Conservation (phyloP, 2,888 invertebrate species). For the Candidula unifasciata region DNA sequence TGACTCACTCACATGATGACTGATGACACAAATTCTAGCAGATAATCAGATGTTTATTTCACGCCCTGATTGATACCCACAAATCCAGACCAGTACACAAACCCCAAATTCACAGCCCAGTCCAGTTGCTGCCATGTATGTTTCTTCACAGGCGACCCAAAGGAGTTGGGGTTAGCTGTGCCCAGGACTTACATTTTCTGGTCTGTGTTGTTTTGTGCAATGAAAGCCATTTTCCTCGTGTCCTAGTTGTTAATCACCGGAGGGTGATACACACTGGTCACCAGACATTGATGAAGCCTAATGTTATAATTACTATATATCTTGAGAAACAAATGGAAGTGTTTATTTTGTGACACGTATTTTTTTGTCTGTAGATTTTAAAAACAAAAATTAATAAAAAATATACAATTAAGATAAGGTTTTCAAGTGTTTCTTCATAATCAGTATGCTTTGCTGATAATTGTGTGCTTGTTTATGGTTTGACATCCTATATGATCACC, state of each 20-base stretch:
- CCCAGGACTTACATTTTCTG: neutral
- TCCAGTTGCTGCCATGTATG: neutral
- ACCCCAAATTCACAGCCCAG: too few relatives aligned
- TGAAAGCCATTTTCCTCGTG: neutral
- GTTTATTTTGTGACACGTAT: slow-evolving; percentile 37
- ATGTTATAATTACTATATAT: slow-evolving; percentile 32
- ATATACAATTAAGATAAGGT: slow-evolving; percentile 23
- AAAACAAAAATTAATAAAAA: slow-evolving; percentile 22
- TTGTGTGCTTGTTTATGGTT: neutral
- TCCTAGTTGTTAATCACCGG: slow-evolving; percentile 1
- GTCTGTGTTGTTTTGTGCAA: slow-evolving; percentile 24
- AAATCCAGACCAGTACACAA: too few relatives aligned
- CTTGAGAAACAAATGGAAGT: slow-evolving; percentile 26
- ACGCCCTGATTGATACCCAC: too few relatives aligned
- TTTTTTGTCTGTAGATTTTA: slow-evolving; percentile 18
- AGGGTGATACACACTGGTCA: neutral
- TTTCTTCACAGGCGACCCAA: neutral
- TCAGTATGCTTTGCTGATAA: too few relatives aligned
- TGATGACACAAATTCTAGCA: too few relatives aligned
- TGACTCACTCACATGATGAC: too few relatives aligned
- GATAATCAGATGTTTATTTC: too few relatives aligned
- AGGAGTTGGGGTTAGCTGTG: neutral
- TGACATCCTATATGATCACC: neutral
- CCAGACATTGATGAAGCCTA: neutral
- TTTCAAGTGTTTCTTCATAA: neutral